These are phyloP conservation scores for Pseudomyrmex sp. DNA, from an alignment of 1,140 invertebrate species.

Conservation along the genomic window DNA sequence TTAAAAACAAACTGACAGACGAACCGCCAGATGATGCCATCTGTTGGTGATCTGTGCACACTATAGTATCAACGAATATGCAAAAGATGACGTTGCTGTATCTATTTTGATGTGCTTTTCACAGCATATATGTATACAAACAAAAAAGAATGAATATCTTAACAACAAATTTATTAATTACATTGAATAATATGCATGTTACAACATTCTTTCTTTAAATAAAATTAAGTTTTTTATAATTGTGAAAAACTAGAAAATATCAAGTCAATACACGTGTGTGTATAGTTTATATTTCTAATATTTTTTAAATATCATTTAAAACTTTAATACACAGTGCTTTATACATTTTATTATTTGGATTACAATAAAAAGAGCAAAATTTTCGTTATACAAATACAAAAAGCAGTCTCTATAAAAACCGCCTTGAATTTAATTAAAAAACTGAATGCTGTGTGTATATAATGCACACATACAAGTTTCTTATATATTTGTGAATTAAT, in stretches of 20 bases:
- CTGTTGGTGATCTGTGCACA: constrained; percentile 23
- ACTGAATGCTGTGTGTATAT: not conserved
- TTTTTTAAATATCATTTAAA: not conserved
- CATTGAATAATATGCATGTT: not conserved
- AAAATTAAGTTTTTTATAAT: not conserved
- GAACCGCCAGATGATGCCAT: constrained; percentile 22
- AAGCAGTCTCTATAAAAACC: no score
- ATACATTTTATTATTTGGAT: not conserved
- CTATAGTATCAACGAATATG: constrained; percentile 12
- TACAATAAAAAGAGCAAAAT: no score
- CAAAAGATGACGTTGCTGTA: constrained; percentile 48
- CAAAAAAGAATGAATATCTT: no score
- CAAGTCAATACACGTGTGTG: no score
- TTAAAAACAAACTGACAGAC: not conserved
- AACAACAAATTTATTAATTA: constrained; percentile 31
- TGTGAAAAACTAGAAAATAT: not conserved
- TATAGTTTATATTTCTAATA: not conserved
- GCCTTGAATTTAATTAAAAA: not conserved
- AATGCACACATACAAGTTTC: no score
- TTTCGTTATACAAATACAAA: no score
- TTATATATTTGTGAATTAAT: not conserved
- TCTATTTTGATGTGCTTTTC: constrained; percentile 12
- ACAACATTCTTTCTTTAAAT: not conserved
- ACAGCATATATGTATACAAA: no score
- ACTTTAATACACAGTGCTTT: not conserved